These are phyloP conservation scores for Lasius platythorax DNA, from an alignment of 2,888 invertebrate genomes.

Conservation along the genomic window DNA sequence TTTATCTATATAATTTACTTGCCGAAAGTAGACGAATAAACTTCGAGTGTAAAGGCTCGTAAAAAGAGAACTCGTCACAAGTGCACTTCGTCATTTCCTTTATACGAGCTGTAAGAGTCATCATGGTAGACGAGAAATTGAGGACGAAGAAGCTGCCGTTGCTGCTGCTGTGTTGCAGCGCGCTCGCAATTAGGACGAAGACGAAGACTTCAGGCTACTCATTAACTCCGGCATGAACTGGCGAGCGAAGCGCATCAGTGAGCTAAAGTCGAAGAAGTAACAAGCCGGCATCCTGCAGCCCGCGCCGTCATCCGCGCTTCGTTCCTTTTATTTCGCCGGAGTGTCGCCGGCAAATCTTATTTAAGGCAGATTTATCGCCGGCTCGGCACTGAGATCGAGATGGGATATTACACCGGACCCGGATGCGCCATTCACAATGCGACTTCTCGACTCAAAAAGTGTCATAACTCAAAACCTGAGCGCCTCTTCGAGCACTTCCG, in stretches of 20 bases:
- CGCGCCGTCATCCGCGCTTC: background rate
- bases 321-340: conserved; percentile 77
- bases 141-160: conserved; percentile 39
- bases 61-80: conserved; percentile 18
- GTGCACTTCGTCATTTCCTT: conserved; percentile 41
- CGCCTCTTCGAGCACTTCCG: conserved; percentile 81
- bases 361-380: conserved; percentile 82
- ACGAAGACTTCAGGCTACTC: conserved; percentile 48
- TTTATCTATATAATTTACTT: conserved; percentile 27
- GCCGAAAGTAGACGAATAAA: background rate
- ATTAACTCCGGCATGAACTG: conserved; percentile 51
- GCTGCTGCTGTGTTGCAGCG: conserved; percentile 27
- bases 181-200: conserved; percentile 49
- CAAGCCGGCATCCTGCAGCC: conserved; percentile 45
- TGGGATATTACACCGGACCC: conserved; percentile 79
- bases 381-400: conserved; percentile 76
- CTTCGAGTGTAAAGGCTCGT: conserved; percentile 5
- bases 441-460: conserved; percentile 82
- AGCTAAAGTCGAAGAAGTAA: conserved; percentile 54
- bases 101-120: conserved; percentile 35
- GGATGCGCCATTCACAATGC: conserved; percentile 81
- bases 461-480: conserved; percentile 82
- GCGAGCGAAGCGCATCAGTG: conserved; percentile 28
- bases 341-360: conserved; percentile 82
- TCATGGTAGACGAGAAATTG: conserved; percentile 47